Conservation (phyloP, 2,888 invertebrate genomes). For the Oscheius sp. region DNA sequence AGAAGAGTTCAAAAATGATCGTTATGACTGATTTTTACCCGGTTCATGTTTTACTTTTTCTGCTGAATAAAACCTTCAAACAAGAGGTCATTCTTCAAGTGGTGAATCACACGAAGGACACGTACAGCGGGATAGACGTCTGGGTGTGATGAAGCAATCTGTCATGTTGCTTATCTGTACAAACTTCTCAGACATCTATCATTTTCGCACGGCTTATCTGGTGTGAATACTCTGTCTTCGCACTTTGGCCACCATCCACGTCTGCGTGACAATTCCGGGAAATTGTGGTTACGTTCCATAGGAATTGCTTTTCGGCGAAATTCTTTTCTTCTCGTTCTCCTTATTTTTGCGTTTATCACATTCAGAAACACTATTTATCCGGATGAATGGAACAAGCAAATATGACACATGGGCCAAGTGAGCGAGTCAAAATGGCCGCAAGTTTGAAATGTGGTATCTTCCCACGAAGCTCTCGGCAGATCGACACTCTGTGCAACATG, state of each 20-base stretch:
- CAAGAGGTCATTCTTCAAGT: not conserved
- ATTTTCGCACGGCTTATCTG: conserved; percentile 32
- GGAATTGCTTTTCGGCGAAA: too few species aligned
- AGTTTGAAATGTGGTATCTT: too few species aligned
- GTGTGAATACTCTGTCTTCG: conserved; percentile 5
- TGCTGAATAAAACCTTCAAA: too few species aligned
- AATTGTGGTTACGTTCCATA: too few species aligned
- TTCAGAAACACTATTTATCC: too few species aligned
- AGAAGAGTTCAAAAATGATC: conserved; percentile 59
- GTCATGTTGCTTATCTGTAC: not conserved
- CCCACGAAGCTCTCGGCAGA: too few species aligned
- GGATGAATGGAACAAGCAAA: too few species aligned
- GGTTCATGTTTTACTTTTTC: not conserved
- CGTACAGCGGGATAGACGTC: not conserved
- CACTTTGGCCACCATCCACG: conserved; percentile 21
- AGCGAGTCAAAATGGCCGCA: too few species aligned
- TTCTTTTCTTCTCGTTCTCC: too few species aligned
- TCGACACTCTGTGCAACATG: too few species aligned
- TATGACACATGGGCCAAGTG: too few species aligned
- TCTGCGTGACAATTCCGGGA: conserved; percentile 18
- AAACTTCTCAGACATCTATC: conserved; percentile 31
- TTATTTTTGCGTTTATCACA: too few species aligned
- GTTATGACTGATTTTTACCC: not conserved
- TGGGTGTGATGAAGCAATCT: not conserved
- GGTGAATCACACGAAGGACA: not conserved